A percentile compares a stretch with the other conserved stretches of the same genome.
These are phyloP conservation scores for Harpalus rubripes DNA, from an alignment of 2,888 invertebrate species.

Conservation along the genomic window DNA sequence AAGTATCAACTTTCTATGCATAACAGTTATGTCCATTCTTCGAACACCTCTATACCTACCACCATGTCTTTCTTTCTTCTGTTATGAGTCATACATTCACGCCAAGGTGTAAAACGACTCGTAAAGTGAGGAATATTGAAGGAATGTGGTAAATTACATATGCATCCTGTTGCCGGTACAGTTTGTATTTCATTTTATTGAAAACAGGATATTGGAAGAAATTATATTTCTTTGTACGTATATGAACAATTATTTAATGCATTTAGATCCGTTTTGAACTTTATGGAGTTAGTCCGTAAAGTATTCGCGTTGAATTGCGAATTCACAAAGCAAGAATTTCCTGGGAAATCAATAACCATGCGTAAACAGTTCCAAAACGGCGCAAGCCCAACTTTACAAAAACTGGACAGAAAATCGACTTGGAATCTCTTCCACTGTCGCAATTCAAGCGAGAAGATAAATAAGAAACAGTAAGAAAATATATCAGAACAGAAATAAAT, in stretches of 20 bases:
- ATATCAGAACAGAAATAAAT: too few species aligned
- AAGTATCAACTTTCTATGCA: too few species aligned
- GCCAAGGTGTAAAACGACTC: neutral
- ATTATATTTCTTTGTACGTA: neutral
- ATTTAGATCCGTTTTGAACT: neutral
- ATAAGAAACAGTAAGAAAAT: neutral
- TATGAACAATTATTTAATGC: neutral
- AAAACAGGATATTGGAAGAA: neutral
- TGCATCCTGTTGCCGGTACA: neutral
- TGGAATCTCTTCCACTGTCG: neutral
- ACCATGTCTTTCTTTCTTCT: too few species aligned
- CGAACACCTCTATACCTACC: too few species aligned
- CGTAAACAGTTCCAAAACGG: constrained; percentile 44
- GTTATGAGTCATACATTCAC: neutral
- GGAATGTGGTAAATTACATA: constrained; percentile 1
- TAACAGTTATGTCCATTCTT: too few species aligned
- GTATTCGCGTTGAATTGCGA: neutral
- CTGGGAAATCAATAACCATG: constrained; percentile 29
- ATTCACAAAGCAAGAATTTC: constrained; percentile 18
- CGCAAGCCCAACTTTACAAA: constrained; percentile 12
- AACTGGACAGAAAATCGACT: constrained; percentile 37
- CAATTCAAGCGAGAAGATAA: neutral
- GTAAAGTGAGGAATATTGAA: neutral
- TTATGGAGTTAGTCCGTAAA: neutral
- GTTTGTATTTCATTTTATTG: neutral